Conservation (phyloP, 23 tunicate genomes). For the Oikopleura albicans region DNA sequence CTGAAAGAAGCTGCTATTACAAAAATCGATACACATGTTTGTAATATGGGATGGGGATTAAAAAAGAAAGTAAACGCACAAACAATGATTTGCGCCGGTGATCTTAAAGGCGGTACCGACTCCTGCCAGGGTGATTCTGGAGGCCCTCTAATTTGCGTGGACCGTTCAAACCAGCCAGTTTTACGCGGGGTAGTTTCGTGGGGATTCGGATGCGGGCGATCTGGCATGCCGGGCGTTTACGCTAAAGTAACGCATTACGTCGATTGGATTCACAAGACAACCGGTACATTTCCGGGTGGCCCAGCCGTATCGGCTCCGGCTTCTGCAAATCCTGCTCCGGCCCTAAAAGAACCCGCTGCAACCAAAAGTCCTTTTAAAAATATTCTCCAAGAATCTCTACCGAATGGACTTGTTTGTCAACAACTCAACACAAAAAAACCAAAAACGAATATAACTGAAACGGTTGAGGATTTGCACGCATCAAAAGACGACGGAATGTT, state of each 20-base stretch:
- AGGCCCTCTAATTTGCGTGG: not conserved
- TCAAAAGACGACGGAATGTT: too few relatives aligned
- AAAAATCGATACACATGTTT: not conserved
- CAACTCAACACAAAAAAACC: too few relatives aligned
- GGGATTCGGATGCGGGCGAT: conserved; percentile 9
- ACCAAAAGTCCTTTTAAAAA: not conserved
- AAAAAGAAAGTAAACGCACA: not conserved
- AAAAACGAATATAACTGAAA: too few relatives aligned
- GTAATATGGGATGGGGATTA: conserved; percentile 5
- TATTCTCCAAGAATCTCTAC: not conserved
- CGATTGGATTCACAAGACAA: not conserved
- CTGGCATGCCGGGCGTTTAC: conserved; percentile 15
- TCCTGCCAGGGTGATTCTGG: conserved; percentile 16
- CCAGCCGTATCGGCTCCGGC: too few relatives aligned
- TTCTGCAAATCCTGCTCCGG: not conserved
- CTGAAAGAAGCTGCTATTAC: not conserved
- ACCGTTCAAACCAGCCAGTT: not conserved
- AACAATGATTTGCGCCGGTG: conserved; percentile 5
- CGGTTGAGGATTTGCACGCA: too few relatives aligned
- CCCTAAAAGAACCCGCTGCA: not conserved
- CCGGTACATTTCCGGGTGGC: too few relatives aligned
- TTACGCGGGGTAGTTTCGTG: not conserved
- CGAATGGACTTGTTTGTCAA: not conserved
- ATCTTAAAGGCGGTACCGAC: not conserved
- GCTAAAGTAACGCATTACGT: not conserved